Percentiles rank a stretch among this genome's conserved stretches.
Conservation (phyloP, 2,797 vertebrate species). For the Darevskia mixta region DNA sequence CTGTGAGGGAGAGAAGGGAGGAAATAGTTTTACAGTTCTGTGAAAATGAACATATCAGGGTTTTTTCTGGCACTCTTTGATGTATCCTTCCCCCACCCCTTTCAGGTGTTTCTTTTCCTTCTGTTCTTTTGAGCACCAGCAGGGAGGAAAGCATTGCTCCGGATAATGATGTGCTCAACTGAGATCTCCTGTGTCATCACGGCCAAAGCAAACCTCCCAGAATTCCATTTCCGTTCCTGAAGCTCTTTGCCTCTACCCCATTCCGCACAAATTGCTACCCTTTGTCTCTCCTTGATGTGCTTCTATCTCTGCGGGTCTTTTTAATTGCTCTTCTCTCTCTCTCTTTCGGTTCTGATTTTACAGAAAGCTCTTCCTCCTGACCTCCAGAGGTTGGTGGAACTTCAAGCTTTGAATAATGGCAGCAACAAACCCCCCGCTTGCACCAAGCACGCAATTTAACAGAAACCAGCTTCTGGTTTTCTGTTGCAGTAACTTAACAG, state of each 20-base stretch:
- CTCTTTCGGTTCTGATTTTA: background rate
- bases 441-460: background rate
- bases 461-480: conserved; percentile 41
- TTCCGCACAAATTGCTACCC: conserved; percentile 1
- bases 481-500: conserved; percentile 49
- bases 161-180: conserved; percentile 21
- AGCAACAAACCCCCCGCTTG: background rate
- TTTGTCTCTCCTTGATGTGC: background rate
- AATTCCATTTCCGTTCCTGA: background rate
- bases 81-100: background rate
- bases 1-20: background rate
- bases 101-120: background rate
- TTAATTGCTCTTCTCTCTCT: background rate
- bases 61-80: conserved; percentile 19
- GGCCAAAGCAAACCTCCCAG: background rate
- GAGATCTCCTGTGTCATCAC: background rate
- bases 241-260: background rate
- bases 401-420: background rate
- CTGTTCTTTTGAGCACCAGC: background rate
- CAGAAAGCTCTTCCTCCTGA: background rate
- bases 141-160: background rate
- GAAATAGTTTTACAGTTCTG: background rate
- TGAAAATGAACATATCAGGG: background rate
- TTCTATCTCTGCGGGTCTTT: background rate
- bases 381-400: background rate